Evolutionary conservation across 2,888 invertebrate species (phyloP), one percentile per base, ranked within the genome.

Genomic region (Ptilodon capucinus): DNA sequence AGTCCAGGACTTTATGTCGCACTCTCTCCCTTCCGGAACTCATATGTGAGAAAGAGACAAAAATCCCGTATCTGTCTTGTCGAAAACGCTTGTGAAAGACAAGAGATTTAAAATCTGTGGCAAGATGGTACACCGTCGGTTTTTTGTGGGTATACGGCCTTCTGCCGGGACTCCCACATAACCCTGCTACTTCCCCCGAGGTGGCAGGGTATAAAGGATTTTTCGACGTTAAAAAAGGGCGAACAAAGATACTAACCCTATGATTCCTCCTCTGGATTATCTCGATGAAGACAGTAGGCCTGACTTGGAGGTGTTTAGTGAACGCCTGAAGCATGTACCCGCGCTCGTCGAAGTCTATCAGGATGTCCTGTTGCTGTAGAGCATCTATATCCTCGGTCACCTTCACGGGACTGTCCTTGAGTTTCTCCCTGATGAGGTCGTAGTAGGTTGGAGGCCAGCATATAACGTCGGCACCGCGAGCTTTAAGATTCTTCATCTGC

Each of bases 321-420:
- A 98, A 99, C 36, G 98, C 97, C 88, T 99, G 99, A 55, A 99
- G 92, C 74, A 99, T 93, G 81, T 99, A 99, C 0, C 99, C 99
- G 71, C 97, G 92, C 72, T 99, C 99, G 78, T 99, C 99, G 76
- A 97, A 99, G 83, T 99, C 99, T 45, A 99, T 95, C 55, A 99
- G 91, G 63, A 99, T 98, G 72, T 96, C 95, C 53, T 97, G 89
- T 81, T 97, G 94, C 88, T 97, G 92, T 50, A 98, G 87, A 25
- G 93, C 92, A 55, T 95, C 94, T 54, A 99, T 86, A 62, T 96
- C 96, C 85, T 99, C 98, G 3, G 72, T 39, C 1, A 89, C 68
- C 25, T 67, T 94, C 6, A 97, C 93, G 51, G 95, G 93, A 51
- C 97, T 96, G 11, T 84, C 76, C 60, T 94, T 93, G 0, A 99